These are phyloP conservation scores for Enteromius paludinosus DNA, from an alignment of 2,797 vertebrate species.

Conservation along the genomic window DNA sequence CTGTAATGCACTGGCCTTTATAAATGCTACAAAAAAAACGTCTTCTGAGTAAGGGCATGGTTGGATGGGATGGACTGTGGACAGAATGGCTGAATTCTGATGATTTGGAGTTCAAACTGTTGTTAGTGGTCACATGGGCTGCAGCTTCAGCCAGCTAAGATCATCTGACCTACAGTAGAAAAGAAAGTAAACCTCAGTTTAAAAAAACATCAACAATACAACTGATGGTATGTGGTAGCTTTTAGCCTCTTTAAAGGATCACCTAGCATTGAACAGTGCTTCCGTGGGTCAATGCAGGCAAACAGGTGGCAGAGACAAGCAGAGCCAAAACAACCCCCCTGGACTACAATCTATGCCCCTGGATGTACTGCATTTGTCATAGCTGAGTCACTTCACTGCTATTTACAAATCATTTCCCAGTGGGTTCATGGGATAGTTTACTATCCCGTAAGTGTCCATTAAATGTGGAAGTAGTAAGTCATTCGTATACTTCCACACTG, in stretches of 20 bases:
- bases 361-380: not conserved
- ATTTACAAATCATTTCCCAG: not conserved
- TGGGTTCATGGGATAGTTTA: not conserved
- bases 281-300: not conserved
- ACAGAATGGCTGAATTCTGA: conserved; percentile 31
- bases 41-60: conserved; percentile 34
- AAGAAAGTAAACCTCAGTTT: not conserved
- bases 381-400: not conserved
- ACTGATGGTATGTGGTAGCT: not conserved
- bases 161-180: conserved; percentile 69
- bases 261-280: not conserved
- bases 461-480: not conserved
- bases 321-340: too few relatives aligned
- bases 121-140: conserved; percentile 38
- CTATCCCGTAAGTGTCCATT: not conserved
- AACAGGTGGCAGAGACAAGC: too few relatives aligned
- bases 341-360: too few relatives aligned
- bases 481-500: not conserved
- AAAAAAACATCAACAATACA: not conserved
- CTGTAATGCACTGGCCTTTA: conserved; percentile 23
- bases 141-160: conserved; percentile 75
- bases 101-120: conserved; percentile 27
- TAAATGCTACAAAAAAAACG: not conserved
- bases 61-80: conserved; percentile 38
- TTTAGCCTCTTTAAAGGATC: not conserved